Evolutionary conservation across 2,888 invertebrate genomes (phyloP).

Genomic region (Acleris holmiana): DNA sequence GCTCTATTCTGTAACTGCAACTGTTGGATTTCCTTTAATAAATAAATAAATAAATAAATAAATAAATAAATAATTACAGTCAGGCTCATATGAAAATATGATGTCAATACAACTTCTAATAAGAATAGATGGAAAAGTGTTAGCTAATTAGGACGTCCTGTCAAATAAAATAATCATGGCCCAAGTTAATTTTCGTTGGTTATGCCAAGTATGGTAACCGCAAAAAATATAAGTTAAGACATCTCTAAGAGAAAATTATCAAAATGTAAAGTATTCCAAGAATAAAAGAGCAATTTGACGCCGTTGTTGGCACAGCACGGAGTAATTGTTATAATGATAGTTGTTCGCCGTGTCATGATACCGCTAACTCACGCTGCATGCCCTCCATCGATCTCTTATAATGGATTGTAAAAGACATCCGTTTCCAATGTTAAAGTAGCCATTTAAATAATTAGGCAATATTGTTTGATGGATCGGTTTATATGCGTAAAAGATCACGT

Average conservation of each 20-base stretch:
- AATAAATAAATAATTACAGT: no score
- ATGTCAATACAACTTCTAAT: no score
- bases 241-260: constrained; percentile 44
- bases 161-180: no score
- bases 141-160: no score
- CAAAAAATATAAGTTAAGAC: neutral
- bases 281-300: constrained; percentile 49
- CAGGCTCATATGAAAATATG: no score
- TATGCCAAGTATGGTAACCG: no score
- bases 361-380: constrained; percentile 22
- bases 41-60: no score
- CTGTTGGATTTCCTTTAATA: no score
- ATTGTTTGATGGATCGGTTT: constrained; percentile 30
- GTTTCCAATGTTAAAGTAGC: constrained; percentile 17
- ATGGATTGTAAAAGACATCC: constrained; percentile 28
- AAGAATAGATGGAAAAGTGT: no score
- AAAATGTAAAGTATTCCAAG: constrained; percentile 54
- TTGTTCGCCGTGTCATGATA: constrained; percentile 39
- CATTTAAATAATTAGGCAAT: constrained; percentile 31
- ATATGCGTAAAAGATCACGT: constrained; percentile 25
- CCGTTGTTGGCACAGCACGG: constrained; percentile 42
- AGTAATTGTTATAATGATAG: constrained; percentile 57
- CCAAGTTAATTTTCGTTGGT: no score
- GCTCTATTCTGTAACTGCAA: no score
- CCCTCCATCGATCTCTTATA: constrained; percentile 30